Base-by-base conservation (phyloP, 2,888 invertebrate species). In the Apamea crenata region DNA sequence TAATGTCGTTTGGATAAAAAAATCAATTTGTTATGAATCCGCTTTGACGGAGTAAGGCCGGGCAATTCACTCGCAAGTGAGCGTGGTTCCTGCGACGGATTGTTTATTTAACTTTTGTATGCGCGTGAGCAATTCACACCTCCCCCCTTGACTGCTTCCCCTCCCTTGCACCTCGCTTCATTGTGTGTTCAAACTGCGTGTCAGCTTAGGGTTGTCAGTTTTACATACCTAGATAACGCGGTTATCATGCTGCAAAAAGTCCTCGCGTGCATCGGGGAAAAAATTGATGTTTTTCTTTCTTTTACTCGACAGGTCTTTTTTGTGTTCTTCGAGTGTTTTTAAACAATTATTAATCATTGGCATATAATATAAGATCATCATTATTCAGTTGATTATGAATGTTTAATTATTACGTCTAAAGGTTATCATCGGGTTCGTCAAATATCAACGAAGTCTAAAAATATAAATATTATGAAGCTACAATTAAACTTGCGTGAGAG, bases 21-120 rank as follows among this genome's bases (percentile, higher is more conserved):
- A 94, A 94, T 93, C 94, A 94, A 94, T 95, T 95, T 94, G 94
- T 95, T 93, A 94, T 93, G 91, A 93, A 87, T 87, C 77, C 84
- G 83, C 79, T 90, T 87, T 90, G 81, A 67, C 80, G 74, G 76
- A 85, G 89, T 92, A 91, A 93, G 91, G 91, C 87, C 89, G 89
- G 91, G 90, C 91, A 95, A 95, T 95, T 94, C 92, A 90, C 91
- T 91, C 87, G 87, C 93, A 96, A 96, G 95, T 94, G 94, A 95
- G 93, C 96, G 95, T 95, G 91, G 83, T 94, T 96, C 96, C 96
- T 95, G 96, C 87, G 78, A 82, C 82, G 89, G 91, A 90, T 89
- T 92, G 91, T 93, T 81, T 81, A 81, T 91, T 91, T 90, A 89
- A 90, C 91, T 92, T 91, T 92, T 92, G 91, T 91, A 80, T 90